These are phyloP conservation scores for Hippocampus mohnikei DNA, from an alignment of 2,113 vertebrate genomes.

Conservation along the genomic window DNA sequence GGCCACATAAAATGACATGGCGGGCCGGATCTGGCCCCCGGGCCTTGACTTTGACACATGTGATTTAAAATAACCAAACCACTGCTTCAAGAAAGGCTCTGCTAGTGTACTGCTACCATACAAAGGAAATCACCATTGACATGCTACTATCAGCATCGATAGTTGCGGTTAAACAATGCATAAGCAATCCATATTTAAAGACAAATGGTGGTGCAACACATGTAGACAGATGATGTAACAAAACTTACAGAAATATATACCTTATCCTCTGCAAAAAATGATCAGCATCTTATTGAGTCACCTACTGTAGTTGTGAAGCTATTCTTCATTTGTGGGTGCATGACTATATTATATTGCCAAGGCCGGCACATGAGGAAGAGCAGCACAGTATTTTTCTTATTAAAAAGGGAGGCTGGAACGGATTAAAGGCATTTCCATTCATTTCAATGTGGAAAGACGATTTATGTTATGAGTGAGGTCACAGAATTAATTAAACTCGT, in stretches of 20 bases:
- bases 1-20: too few relatives aligned
- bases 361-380: neutral
- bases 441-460: neutral
- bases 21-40: too few relatives aligned
- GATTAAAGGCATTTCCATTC: neutral
- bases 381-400: neutral
- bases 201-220: neutral
- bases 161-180: neutral
- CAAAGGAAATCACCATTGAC: neutral
- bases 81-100: too few relatives aligned
- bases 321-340: neutral
- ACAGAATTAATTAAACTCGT: neutral
- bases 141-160: neutral
- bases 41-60: too few relatives aligned
- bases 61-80: too few relatives aligned
- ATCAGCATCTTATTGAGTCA: neutral
- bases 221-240: neutral
- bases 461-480: neutral
- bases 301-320: neutral
- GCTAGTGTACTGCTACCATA: neutral
- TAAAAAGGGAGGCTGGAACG: neutral
- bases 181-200: neutral
- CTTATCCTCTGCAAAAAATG: neutral
- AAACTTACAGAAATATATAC: neutral
- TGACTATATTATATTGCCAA: neutral